Conservation (phyloP, 2,888 invertebrate species). For the Sialis lutaria region DNA sequence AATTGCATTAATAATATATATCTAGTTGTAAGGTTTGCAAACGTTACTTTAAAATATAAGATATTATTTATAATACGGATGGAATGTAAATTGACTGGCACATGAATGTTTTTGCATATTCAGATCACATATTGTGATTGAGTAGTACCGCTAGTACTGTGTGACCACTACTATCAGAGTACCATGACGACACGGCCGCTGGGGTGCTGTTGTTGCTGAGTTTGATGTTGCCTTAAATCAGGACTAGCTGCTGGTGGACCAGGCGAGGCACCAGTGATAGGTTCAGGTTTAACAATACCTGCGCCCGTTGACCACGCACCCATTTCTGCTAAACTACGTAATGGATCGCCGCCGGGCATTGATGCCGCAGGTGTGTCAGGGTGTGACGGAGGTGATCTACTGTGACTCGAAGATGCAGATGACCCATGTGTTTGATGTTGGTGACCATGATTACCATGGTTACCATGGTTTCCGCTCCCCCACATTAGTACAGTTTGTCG, state of each 20-base stretch:
- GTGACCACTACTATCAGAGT: slow-evolving; percentile 21
- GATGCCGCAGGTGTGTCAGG: slow-evolving; percentile 18
- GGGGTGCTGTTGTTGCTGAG: slow-evolving; percentile 22
- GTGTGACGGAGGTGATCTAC: slow-evolving; percentile 14
- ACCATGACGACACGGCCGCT: slow-evolving; percentile 28
- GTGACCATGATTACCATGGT: neutral
- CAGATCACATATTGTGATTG: too few relatives aligned
- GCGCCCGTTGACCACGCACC: slow-evolving; percentile 9
- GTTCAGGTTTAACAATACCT: slow-evolving; percentile 15
- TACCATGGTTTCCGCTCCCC: slow-evolving; percentile 35
- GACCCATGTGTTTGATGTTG: slow-evolving; percentile 16
- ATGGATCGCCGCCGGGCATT: slow-evolving; percentile 18
- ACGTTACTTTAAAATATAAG: too few relatives aligned
- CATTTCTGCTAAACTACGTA: slow-evolving; percentile 21
- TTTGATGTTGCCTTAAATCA: slow-evolving; percentile 20
- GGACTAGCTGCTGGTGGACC: slow-evolving; percentile 19
- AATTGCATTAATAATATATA: too few relatives aligned
- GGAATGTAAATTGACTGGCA: too few relatives aligned
- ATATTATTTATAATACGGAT: too few relatives aligned
- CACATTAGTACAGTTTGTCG: slow-evolving; percentile 89
- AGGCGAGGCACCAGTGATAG: slow-evolving; percentile 12
- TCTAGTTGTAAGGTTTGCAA: too few relatives aligned
- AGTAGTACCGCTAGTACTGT: slow-evolving; percentile 1
- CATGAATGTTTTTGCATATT: too few relatives aligned
- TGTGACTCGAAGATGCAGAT: slow-evolving; percentile 9